These are phyloP conservation scores for Labrus mixtus DNA, from an alignment of 2,113 vertebrate species.

Conservation along the genomic window DNA sequence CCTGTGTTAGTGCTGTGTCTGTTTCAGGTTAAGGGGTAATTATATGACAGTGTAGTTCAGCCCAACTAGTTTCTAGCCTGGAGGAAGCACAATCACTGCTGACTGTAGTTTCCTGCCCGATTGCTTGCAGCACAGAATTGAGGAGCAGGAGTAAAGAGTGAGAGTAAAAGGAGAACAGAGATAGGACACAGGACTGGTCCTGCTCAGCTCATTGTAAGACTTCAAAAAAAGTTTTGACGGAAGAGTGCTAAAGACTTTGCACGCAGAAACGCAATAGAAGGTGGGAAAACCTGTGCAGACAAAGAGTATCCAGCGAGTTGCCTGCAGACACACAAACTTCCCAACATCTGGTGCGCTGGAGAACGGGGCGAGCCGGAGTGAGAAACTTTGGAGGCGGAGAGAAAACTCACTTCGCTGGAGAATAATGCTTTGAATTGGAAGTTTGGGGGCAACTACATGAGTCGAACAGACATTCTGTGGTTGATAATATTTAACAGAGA, in stretches of 20 bases:
- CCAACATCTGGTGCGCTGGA: conserved; percentile 74
- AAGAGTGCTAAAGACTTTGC: background rate
- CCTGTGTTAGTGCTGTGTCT: conserved; percentile 63
- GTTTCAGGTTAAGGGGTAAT: conserved; percentile 76
- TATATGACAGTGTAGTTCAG: conserved; percentile 81
- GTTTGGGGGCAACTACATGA: conserved; percentile 38
- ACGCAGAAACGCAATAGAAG: conserved; percentile 1
- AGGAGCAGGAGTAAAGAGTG: conserved; percentile 34
- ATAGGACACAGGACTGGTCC: conserved; percentile 15
- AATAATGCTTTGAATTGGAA: conserved; percentile 65
- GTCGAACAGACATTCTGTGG: conserved; percentile 11
- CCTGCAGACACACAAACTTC: conserved; percentile 41
- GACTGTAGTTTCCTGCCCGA: conserved; percentile 85
- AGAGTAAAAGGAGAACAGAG: conserved; percentile 29
- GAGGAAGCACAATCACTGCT: conserved; percentile 84
- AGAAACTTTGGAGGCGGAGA: conserved; percentile 70
- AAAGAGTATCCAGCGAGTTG: conserved; percentile 47
- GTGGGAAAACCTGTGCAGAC: conserved; percentile 39
- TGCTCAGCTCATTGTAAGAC: conserved; percentile 1
- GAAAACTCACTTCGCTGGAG: conserved; percentile 53
- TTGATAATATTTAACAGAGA: conserved; percentile 34
- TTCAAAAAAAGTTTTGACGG: conserved; percentile 14
- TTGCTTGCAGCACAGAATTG: conserved; percentile 65
- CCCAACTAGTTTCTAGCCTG: conserved; percentile 77
- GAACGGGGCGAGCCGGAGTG: conserved; percentile 64